Percentiles rank a stretch among this genome's conserved stretches.
phyloP scores from a whole-genome alignment of 2,797 vertebrate genomes.

The Thamnophis elegans region DNA sequence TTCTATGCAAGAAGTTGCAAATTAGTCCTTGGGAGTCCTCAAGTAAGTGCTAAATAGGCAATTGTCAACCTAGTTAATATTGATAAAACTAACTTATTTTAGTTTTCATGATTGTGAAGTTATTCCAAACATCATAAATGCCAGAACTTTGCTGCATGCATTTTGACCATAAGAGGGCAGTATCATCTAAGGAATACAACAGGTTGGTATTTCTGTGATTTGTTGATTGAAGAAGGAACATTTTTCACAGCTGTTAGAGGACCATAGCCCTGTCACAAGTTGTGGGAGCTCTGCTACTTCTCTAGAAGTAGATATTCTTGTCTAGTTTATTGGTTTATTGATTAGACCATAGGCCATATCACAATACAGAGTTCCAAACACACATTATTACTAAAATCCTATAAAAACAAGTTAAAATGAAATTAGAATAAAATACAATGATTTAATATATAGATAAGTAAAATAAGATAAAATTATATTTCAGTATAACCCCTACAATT shows the following conservation, averaged over 20 bases:
- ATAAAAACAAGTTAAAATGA: no score
- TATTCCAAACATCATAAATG: neutral
- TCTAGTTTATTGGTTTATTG: no score
- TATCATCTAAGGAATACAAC: slow-evolving; percentile 31
- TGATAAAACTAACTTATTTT: neutral
- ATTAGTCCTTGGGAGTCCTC: neutral
- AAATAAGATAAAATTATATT: no score
- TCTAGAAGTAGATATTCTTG: neutral
- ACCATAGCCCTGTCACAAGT: neutral
- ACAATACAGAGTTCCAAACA: no score
- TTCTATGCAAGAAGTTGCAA: neutral
- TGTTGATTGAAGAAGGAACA: slow-evolving; percentile 1
- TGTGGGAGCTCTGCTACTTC: neutral
- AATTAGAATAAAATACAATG: no score
- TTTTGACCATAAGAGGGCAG: slow-evolving; percentile 61
- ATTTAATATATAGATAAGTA: no score
- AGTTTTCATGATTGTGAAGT: neutral
- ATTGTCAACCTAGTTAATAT: neutral
- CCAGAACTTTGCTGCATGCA: slow-evolving; percentile 32
- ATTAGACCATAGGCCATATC: no score
- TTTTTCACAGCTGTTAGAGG: slow-evolving; percentile 11
- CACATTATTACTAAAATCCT: no score
- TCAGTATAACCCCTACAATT: no score
- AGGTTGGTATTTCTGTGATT: neutral
- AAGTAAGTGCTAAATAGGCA: neutral